phyloP scores from a whole-genome alignment of 64 coral and sea anemone species.

The Montipora capricornis region DNA sequence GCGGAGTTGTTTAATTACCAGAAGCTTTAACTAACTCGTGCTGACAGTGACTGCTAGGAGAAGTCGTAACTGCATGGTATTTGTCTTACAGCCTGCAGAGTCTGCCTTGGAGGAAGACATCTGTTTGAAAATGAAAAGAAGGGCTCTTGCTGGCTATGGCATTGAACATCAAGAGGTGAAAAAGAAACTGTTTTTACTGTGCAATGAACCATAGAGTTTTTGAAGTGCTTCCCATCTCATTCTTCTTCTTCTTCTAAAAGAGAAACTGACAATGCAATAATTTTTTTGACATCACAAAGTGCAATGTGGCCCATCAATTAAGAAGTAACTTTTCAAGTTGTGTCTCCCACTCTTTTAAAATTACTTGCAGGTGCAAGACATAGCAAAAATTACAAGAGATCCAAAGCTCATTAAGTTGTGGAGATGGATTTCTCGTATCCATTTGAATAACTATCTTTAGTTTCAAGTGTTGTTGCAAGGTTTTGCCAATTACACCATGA shows the following conservation, averaged over 20 bases:
- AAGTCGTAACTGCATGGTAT: too few species aligned
- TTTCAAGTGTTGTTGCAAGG: neutral
- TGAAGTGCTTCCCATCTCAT: too few species aligned
- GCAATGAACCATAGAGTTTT: too few species aligned
- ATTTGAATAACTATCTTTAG: slow-evolving; percentile 15
- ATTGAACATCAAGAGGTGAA: slow-evolving; percentile 70
- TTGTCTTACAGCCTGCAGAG: slow-evolving; percentile 33
- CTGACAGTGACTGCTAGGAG: too few species aligned
- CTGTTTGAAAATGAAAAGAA: slow-evolving; percentile 85
- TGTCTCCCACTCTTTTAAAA: too few species aligned
- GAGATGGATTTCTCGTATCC: slow-evolving; percentile 93
- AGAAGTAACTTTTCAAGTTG: too few species aligned
- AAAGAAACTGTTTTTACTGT: neutral
- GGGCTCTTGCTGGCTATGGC: slow-evolving; percentile 91
- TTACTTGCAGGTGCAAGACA: slow-evolving; percentile 61
- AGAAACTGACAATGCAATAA: too few species aligned
- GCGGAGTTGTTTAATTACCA: too few species aligned
- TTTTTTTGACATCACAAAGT: too few species aligned
- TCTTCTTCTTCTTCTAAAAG: too few species aligned
- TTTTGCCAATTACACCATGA: too few species aligned
- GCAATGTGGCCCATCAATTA: too few species aligned
- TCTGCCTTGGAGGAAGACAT: slow-evolving; percentile 85
- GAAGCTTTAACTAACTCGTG: neutral
- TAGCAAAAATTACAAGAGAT: slow-evolving; percentile 68
- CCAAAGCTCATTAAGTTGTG: slow-evolving; percentile 84